Conservation (phyloP, 2,797 vertebrate genomes). For the Coranthus polyacanthus region DNA sequence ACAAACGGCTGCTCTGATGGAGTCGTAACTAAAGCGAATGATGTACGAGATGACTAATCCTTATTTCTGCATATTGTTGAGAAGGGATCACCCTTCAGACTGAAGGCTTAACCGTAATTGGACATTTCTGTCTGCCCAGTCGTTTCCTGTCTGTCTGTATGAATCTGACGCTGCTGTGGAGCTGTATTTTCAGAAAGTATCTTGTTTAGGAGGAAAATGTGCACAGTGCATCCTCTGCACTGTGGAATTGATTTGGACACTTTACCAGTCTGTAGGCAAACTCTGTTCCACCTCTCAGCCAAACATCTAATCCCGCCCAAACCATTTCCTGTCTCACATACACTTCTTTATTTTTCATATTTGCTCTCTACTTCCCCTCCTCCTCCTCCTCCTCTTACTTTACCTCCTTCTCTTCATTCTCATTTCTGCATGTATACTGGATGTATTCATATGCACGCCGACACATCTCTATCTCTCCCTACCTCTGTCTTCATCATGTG, state of each 20-base stretch:
- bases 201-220: background rate
- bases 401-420: background rate
- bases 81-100: background rate
- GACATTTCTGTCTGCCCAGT: background rate
- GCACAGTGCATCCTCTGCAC: background rate
- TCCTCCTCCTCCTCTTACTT: background rate
- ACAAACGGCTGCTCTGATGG: too few relatives aligned
- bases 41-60: background rate
- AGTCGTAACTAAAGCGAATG: background rate
- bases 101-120: background rate
- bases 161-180: background rate
- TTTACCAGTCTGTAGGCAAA: conserved; percentile 27
- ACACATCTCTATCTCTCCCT: conserved; percentile 7
- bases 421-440: conserved; percentile 18
- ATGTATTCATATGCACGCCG: conserved; percentile 25
- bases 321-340: conserved; percentile 26
- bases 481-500: conserved; percentile 6
- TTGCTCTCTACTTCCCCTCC: conserved; percentile 5
- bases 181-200: conserved; percentile 5
- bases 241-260: conserved; percentile 49
- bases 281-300: conserved; percentile 47
- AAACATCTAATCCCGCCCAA: conserved; percentile 35
- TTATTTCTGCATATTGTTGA: background rate
- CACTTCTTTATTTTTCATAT: conserved; percentile 16
- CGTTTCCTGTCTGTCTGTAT: background rate